A percentile compares a stretch with the other conserved stretches of the same genome.
Evolutionary conservation across 2,797 vertebrate genomes (phyloP).

Genomic region (Merluccius polli): DNA sequence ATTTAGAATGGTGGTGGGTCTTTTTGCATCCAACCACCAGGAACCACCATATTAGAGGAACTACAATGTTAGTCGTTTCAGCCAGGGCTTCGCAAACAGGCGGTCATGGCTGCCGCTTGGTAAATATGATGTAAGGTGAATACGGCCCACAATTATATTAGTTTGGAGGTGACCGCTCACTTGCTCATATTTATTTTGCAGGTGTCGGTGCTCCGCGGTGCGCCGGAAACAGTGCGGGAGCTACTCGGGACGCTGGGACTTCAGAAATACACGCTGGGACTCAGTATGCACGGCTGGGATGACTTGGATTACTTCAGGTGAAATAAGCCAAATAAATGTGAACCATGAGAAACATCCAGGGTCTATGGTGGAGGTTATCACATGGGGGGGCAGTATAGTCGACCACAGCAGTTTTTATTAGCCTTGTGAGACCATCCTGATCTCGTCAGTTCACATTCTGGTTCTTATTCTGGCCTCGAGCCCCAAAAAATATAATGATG

Average conservation of each 20-base stretch:
- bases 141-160: neutral
- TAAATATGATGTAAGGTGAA: neutral
- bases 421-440: neutral
- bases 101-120: neutral
- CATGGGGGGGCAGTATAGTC: neutral
- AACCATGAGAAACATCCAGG: neutral
- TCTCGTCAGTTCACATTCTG: neutral
- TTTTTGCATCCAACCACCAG: neutral
- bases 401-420: no score
- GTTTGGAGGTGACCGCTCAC: neutral
- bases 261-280: conserved; percentile 75
- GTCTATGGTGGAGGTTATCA: neutral
- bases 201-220: conserved; percentile 70
- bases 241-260: conserved; percentile 74
- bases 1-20: neutral
- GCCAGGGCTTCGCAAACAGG: conserved; percentile 2
- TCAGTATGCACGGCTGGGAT: conserved; percentile 79
- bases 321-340: neutral
- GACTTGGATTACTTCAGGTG: conserved; percentile 81
- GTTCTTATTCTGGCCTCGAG: neutral
- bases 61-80: neutral
- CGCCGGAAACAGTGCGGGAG: conserved; percentile 74
- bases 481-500: no score
- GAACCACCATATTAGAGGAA: neutral
- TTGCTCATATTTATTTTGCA: conserved; percentile 37